Base-by-base conservation (phyloP, 2,113 vertebrate genomes). In the Hippocampus zosterae region DNA sequence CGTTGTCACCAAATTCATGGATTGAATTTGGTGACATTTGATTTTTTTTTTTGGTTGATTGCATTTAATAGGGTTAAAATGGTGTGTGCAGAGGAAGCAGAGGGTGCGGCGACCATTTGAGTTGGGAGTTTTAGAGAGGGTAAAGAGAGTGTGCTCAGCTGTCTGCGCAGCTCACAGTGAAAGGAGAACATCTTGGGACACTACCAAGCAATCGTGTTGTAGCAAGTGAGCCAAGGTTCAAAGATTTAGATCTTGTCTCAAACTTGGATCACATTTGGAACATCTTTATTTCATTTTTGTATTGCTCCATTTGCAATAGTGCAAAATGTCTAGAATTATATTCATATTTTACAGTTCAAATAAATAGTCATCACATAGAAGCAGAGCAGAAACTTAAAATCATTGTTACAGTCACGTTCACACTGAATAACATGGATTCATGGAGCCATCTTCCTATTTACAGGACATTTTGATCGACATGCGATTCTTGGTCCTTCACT, bases 221-320 rank as follows among this genome's bases (percentile, higher is more conserved):
- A 64, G 2, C 21, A 23, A 56, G 70, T 70, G 70, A 79, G 57
- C 79, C 73, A 82, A 82, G 80, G 4, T 71, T 25, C 10, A 37
- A n/a, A 19, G 48, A 50, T 7, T 50, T 68, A 33, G 8, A 37
- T 57, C 23, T 48, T 42, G 10, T 46, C 23, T 4, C 10, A 64
- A 56, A 13, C n/a, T 12, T n/a, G 8, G 12, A 21, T 80, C 79
- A 82, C 84, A 83, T 80, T 76, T 90, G 86, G 91, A 90, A 88
- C 84, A 72, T 48, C 73, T 92, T 93, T 92, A 92, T 92, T 91
- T 81, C 9, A 1, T 77, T 93, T 93, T 90, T 90, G 64, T 84
- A 96, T 95, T 95, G 94, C 94, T 95, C 90, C 89, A 18, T 86
- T 88, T 72, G 79, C 87, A 86, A 82, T 92, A 94, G 95, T 95